Percentiles rank a stretch among this genome's conserved stretches.
Evolutionary conservation across 2,888 invertebrate genomes (phyloP).

Genomic region (Eurois occulta): DNA sequence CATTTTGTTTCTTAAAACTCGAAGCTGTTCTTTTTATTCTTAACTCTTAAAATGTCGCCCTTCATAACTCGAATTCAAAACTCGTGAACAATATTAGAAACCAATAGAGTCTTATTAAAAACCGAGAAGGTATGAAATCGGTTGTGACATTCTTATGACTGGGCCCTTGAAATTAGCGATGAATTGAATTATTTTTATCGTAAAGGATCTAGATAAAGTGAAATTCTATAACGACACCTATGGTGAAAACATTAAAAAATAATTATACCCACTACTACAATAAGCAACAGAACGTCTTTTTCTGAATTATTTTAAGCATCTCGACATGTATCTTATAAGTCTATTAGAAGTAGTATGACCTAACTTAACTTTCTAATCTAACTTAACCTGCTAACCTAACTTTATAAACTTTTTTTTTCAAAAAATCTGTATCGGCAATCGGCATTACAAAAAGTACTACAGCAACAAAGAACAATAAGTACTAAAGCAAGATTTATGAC

Average conservation of each 20-base stretch:
- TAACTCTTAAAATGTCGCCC: slow-evolving; percentile 11
- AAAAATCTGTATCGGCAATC: no score
- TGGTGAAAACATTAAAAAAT: background rate
- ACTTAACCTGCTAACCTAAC: no score
- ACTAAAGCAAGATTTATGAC: no score
- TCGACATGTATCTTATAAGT: no score
- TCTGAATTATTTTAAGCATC: no score
- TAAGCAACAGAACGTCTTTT: background rate
- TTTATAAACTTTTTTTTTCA: no score
- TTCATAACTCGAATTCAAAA: slow-evolving; percentile 22
- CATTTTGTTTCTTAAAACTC: background rate
- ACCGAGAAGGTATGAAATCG: slow-evolving; percentile 42
- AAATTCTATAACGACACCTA: background rate
- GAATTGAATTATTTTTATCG: background rate
- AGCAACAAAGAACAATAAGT: no score
- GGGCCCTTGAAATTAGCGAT: slow-evolving; percentile 19
- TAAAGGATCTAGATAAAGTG: background rate
- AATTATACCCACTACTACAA: background rate
- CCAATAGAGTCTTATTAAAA: slow-evolving; percentile 57
- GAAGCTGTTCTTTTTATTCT: slow-evolving; percentile 18
- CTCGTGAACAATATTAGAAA: slow-evolving; percentile 43
- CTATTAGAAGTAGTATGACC: no score
- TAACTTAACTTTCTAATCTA: no score
- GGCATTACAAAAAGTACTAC: no score
- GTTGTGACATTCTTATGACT: slow-evolving; percentile 48